Conservation (phyloP, 2,888 invertebrate genomes). For the Tethea ocularis region DNA sequence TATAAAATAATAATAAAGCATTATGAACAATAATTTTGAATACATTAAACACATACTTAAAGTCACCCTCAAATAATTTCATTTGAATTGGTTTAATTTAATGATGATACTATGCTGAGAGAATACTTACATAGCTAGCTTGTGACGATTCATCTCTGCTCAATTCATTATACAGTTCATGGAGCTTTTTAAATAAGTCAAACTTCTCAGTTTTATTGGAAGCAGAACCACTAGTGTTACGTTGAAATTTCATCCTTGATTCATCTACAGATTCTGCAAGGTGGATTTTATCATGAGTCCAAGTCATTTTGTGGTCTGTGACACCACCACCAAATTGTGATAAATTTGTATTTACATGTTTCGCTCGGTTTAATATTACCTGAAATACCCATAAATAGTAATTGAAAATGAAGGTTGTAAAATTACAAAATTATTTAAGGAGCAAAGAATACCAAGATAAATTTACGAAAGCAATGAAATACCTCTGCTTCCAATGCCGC, state of each 20-base stretch:
- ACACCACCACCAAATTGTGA: conserved; percentile 77
- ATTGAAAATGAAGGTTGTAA: conserved; percentile 22
- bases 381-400: conserved; percentile 49
- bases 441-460: conserved; percentile 41
- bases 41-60: too few species aligned
- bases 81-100: too few species aligned
- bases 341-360: conserved; percentile 78
- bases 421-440: conserved; percentile 24
- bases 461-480: conserved; percentile 63
- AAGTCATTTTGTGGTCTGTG: conserved; percentile 81
- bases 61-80: too few species aligned
- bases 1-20: too few species aligned
- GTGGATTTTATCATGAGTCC: conserved; percentile 81
- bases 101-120: conserved; percentile 11
- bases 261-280: conserved; percentile 78
- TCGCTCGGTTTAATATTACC: conserved; percentile 79
- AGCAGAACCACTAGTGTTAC: conserved; percentile 66
- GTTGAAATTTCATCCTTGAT: conserved; percentile 76
- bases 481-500: conserved; percentile 84
- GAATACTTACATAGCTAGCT: conserved; percentile 71
- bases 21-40: too few species aligned
- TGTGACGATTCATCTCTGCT: conserved; percentile 76
- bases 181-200: conserved; percentile 79
- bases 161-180: conserved; percentile 77
- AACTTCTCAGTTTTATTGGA: conserved; percentile 71